Base-by-base conservation (phyloP, 1,140 invertebrate species). In the Conus betulinus region DNA sequence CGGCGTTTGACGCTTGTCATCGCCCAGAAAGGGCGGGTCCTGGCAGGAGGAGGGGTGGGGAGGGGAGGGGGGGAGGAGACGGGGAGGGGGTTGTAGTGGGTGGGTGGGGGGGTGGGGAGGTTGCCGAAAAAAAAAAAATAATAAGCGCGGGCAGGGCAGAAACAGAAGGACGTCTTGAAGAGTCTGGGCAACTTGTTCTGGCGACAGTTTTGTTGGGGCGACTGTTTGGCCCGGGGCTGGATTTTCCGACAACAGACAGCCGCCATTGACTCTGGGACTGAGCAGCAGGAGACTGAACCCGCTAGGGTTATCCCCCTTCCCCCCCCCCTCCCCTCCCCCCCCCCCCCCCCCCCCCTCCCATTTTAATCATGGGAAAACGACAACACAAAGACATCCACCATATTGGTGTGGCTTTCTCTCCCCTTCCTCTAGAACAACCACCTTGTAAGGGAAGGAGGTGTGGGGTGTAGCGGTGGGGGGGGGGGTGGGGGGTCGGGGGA, bases 321-420 rank as follows among this genome's bases (percentile, higher is more conserved):
- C 23, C 1, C 10, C n/a, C n/a, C n/a, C 74, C n/a, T 78, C 5
- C 5, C n/a, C 4, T 78, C 23, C n/a, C n/a, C 4, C n/a, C 74
- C n/a, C 4, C n/a, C 74, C n/a, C n/a, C 74, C 60, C 17, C 17
- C 60, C 60, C 17, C 60, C 11, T 4, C 17, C 60, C 17, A 20
- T 63, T 63, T 63, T 71, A 71, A 23, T 71, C 67, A 60, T 7
- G 57, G 57, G 55, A 25, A 84, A 84, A 84, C 51, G 57, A 63
- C 82, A 84, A 84, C 82, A 84, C 53, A 84, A 84, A 84, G 57
- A 84, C 82, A 63, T 11, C 20, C 17, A 84, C 53, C 82, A 63
- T 63, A 84, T 39, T 63, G 57, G 25, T 15, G 20, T n/a, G 67
- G 67, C 11, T 71, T 71, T 71, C 23, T 20, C 20, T 7, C 23